Conservation (phyloP, 1,140 invertebrate genomes). For the Nautilus pompilius region DNA sequence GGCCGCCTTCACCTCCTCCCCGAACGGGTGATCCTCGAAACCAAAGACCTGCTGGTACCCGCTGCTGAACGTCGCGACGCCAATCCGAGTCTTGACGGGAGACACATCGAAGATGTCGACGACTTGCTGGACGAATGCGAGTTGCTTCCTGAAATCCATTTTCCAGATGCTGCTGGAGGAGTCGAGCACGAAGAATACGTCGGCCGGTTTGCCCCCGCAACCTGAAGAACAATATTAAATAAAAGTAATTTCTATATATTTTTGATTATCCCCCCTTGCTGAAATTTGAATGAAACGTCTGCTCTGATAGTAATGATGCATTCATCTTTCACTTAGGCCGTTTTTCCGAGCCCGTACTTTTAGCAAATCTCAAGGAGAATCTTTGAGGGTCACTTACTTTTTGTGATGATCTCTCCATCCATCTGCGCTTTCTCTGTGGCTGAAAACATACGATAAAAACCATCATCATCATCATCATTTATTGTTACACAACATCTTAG, state of each 20-base stretch:
- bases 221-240: conserved; percentile 11
- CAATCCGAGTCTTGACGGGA: conserved; percentile 21
- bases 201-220: conserved; percentile 32
- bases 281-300: too few relatives aligned
- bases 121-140: conserved; percentile 29
- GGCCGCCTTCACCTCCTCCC: conserved; percentile 15
- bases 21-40: conserved; percentile 15
- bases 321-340: too few relatives aligned
- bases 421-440: too few relatives aligned
- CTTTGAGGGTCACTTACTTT: too few relatives aligned
- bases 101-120: conserved; percentile 29
- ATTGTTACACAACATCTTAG: too few relatives aligned
- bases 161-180: conserved; percentile 35
- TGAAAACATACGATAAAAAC: too few relatives aligned
- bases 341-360: too few relatives aligned
- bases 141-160: conserved; percentile 23
- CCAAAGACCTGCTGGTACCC: conserved; percentile 14
- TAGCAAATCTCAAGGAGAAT: too few relatives aligned
- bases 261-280: too few relatives aligned
- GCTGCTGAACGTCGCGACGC: conserved; percentile 26
- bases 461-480: too few relatives aligned
- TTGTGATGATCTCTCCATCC: too few relatives aligned
- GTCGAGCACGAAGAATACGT: conserved; percentile 37
- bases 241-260: not conserved
- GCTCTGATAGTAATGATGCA: too few relatives aligned